Base-by-base conservation (phyloP, 1,140 invertebrate species). In the roundworm (Caenorhabditis elegans) region DNA sequence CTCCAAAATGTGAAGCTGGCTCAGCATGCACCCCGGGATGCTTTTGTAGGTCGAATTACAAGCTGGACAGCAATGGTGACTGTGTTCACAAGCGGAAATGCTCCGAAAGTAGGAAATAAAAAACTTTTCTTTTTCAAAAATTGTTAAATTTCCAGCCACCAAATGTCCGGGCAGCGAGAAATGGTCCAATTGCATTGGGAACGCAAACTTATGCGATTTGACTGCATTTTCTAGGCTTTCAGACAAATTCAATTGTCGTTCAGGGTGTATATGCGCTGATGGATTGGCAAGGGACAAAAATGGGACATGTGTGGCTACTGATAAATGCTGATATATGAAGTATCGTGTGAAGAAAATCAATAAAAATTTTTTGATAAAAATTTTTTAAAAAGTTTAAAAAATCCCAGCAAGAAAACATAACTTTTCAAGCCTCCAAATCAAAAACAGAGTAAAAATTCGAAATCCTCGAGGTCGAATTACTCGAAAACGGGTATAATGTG, bases 231-330 rank as follows among this genome's bases (percentile, higher is more conserved):
- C 1, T 28, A 47, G 22, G 15, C 22, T 43, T 15, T 24, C 51
- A 15, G 11, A 34, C 28, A 17, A 43, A 10, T 36, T 46, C 47
- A 36, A 15, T 22, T 78, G 77, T 17, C 55, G 22, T n/a, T 43
- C 78, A 6, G 78, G 78, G 13, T 79, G 78, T 13, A 28, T 39
- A 22, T 79, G 78, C n/a, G 19, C 51, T 24, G 22, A 13, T 60
- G 78, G 78, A 26, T 79, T 79, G 17, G 78, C 53, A 24, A 60
- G 78, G 47, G 36, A 79, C 47, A 24, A 8, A 17, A 55, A 79
- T 47, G 55, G 78, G 28, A 31, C 43, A 19, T 79, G 78, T 51
- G 55, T 79, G 3, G 78, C 65, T 28, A 5, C 34, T 1, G 31
- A 34, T n/a, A 47, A 70, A 22, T 70, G 60, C 28, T 70, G 34